Base-by-base conservation (phyloP, 2,797 vertebrate genomes). In the Protosalanx chinensis region DNA sequence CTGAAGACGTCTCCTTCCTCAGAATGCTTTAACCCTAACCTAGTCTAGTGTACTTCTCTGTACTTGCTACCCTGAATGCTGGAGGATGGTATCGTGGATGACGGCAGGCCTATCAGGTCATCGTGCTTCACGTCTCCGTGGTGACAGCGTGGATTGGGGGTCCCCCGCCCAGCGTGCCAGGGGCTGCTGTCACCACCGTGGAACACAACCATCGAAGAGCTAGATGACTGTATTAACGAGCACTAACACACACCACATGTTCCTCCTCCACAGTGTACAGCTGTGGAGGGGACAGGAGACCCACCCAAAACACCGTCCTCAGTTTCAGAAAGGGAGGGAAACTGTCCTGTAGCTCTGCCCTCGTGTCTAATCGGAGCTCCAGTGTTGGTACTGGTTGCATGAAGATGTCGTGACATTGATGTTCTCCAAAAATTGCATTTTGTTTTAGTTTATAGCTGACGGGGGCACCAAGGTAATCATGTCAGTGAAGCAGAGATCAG, bases 301-400 rank as follows among this genome's bases (percentile, higher is more conserved):
- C 7, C 33, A 23, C 63, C 64, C 30, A 41, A 57, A 64, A 58
- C 4, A 64, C 15, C 20, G 12, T 56, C 62, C 60, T 29, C 35
- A 63, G 12, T 56, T 33, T 30, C 67, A 15, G 12, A 37, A 64
- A 4, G 32, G 67, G 2, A 20, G 57, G 67, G 5, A 0, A 10
- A 74, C 41, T 6, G 66, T 1, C 60, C 62, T 32, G 32, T 60
- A 70, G 37, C 1, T 29, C 35, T 6, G 51, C 20, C 59, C 15
- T 3, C 13, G 16, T 30, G 20, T 51, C 63, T 35, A 41, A 20
- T 5, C 63, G 15, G 18, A 13, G 30, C 60, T 29, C 12, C 60
- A 56, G 51, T 33, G 29, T 62, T 29, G 5, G 29, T 33, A 6
- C 29, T 66, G 77, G 68, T 85, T 86, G 76, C 66, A 60, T 60